Evolutionary conservation across 2,888 invertebrate genomes (phyloP).

Genomic region (Rhingia campestris): DNA sequence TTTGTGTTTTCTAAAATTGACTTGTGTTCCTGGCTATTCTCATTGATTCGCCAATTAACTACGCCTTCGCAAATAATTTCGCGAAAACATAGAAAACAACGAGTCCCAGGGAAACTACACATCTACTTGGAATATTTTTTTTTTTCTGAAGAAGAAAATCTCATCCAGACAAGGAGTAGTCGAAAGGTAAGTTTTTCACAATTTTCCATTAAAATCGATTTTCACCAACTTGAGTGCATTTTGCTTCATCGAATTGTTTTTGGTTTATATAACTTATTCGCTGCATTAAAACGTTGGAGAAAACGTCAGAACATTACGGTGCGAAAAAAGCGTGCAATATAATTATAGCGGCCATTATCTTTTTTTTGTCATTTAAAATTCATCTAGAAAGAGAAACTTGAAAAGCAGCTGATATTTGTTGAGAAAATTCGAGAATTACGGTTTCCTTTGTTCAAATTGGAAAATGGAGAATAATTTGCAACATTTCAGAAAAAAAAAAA

Average conservation of each 20-base stretch:
- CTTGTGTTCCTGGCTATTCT: conserved; percentile 24
- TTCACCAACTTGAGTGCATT: not conserved
- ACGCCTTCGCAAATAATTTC: conserved; percentile 31
- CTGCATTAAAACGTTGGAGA: conserved; percentile 40
- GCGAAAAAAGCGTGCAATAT: conserved; percentile 62
- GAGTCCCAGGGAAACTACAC: conserved; percentile 35
- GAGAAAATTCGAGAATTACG: not conserved
- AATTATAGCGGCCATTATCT: conserved; percentile 67
- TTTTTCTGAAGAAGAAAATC: conserved; percentile 59
- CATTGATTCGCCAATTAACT: not conserved
- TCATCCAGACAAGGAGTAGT: not conserved
- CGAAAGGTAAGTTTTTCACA: conserved; percentile 1
- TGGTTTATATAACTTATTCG: conserved; percentile 59
- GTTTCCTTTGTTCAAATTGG: conserved; percentile 4
- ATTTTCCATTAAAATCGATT: not conserved
- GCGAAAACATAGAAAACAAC: conserved; percentile 44
- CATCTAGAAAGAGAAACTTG: conserved; percentile 7
- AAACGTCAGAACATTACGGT: conserved; percentile 65
- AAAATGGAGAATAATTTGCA: not conserved
- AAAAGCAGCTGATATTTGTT: conserved; percentile 30
- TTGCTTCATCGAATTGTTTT: not conserved
- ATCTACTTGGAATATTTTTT: conserved; percentile 68
- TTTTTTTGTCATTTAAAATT: conserved; percentile 16
- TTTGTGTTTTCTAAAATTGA: conserved; percentile 33
- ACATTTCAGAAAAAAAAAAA: not conserved